Percentiles rank a stretch among this genome's conserved stretches.
Conservation (phyloP, 2,888 invertebrate genomes). For the Acanthosepion lycidas region DNA sequence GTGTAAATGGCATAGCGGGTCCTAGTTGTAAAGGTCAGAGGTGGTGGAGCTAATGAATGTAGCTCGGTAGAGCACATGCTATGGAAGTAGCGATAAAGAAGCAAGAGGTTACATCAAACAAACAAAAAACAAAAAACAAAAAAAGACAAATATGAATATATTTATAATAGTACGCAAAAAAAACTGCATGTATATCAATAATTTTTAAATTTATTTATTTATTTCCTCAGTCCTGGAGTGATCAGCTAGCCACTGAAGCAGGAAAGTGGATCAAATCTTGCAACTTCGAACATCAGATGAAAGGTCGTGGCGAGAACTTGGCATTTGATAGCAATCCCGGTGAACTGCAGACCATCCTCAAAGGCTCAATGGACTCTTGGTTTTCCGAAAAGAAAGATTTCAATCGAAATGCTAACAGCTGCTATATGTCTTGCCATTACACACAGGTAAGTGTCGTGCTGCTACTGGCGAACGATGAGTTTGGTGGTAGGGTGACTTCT, state of each 20-base stretch:
- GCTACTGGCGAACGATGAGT: background rate
- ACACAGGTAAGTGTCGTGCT: background rate
- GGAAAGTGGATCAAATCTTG: background rate
- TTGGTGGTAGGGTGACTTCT: too few relatives aligned
- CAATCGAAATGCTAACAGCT: background rate
- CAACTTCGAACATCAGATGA: background rate
- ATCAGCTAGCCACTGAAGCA: background rate
- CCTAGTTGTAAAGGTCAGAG: too few relatives aligned
- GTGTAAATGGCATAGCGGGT: too few relatives aligned
- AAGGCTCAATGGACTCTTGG: background rate
- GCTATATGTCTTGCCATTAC: background rate
- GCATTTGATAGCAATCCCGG: slow-evolving; percentile 35
- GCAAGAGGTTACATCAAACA: too few relatives aligned
- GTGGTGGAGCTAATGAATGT: too few relatives aligned
- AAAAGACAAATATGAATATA: too few relatives aligned
- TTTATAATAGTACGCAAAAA: too few relatives aligned
- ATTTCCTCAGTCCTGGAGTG: background rate
- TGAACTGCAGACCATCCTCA: background rate
- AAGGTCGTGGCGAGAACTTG: background rate
- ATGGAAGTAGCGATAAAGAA: too few relatives aligned
- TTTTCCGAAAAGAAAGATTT: slow-evolving; percentile 38
- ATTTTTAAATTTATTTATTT: background rate
- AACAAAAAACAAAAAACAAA: too few relatives aligned
- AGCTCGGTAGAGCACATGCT: too few relatives aligned
- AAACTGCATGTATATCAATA: too few relatives aligned